Conservation (phyloP, 2,113 vertebrate species). For the Micronycteris hirsuta region DNA sequence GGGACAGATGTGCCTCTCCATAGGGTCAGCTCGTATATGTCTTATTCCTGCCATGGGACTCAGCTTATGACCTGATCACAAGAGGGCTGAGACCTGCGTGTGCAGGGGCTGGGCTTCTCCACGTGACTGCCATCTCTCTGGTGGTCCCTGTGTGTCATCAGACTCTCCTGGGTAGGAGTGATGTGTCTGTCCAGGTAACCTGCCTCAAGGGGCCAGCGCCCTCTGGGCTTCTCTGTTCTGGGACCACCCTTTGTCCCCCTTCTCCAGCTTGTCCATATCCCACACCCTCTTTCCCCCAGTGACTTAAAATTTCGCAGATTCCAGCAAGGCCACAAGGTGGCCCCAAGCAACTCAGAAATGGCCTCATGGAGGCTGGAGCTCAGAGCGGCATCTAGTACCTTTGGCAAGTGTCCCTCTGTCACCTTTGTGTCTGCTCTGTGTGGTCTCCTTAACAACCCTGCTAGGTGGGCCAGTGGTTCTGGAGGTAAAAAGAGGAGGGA, state of each 20-base stretch:
- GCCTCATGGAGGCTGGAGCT: background rate
- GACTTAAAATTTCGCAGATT: background rate
- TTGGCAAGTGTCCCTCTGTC: background rate
- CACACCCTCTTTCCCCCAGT: accelerated
- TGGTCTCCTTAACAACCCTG: background rate
- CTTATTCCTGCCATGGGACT: background rate
- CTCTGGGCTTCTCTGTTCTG: background rate
- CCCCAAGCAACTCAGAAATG: background rate
- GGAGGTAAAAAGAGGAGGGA: background rate
- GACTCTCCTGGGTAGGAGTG: background rate
- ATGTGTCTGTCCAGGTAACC: background rate
- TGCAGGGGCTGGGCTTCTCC: background rate
- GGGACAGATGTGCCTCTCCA: background rate
- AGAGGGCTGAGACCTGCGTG: background rate
- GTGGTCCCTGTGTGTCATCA: background rate
- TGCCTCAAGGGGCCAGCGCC: accelerated
- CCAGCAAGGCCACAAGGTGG: constrained; percentile 39
- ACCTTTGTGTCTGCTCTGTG: background rate
- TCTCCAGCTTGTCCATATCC: background rate
- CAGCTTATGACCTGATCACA: background rate
- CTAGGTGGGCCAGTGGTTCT: background rate
- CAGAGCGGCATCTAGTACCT: background rate
- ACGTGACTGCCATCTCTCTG: background rate
- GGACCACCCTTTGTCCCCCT: background rate
- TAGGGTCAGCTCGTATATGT: background rate